Evolutionary conservation across 2,888 invertebrate species (phyloP).

Genomic region (Scrobipalpa atriplicella): DNA sequence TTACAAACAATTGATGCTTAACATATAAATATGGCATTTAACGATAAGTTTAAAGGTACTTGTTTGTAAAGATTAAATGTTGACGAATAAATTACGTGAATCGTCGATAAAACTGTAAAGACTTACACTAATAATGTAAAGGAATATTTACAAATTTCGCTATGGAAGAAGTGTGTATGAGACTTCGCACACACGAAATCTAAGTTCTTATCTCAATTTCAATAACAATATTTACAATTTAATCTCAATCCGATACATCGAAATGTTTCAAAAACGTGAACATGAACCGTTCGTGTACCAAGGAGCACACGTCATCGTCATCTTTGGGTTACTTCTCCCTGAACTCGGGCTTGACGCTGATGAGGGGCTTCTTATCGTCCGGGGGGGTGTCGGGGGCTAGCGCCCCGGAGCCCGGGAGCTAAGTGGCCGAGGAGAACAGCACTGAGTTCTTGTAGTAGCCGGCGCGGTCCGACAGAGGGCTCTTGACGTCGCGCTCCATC

Average conservation of each 20-base stretch:
- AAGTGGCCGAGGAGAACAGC: constrained; percentile 94
- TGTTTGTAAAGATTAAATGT: constrained; percentile 76
- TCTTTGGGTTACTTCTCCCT: constrained; percentile 75
- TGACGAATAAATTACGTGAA: constrained; percentile 76
- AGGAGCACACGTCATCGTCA: constrained; percentile 22
- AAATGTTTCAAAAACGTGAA: constrained; percentile 50
- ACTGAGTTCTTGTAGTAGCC: constrained; percentile 96
- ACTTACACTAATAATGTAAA: constrained; percentile 66
- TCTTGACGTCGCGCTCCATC: constrained; percentile 92
- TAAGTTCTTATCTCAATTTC: constrained; percentile 60
- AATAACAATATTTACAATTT: constrained; percentile 79
- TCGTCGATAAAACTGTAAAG: constrained; percentile 73
- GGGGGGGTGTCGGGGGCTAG: constrained; percentile 66
- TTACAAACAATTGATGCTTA: constrained; percentile 66
- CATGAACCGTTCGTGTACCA: constrained; percentile 42
- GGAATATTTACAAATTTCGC: constrained; percentile 81
- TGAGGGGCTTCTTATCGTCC: constrained; percentile 77
- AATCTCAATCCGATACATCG: constrained; percentile 67
- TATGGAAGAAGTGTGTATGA: constrained; percentile 78
- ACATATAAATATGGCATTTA: constrained; percentile 81
- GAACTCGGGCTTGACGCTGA: constrained; percentile 81
- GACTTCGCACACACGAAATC: constrained; percentile 67
- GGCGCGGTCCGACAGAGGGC: constrained; percentile 91
- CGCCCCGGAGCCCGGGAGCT: constrained; percentile 75
- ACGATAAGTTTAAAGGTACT: constrained; percentile 78